These are phyloP conservation scores for Monochamus saltuarius DNA, from an alignment of 1,140 invertebrate genomes.

Conservation along the genomic window DNA sequence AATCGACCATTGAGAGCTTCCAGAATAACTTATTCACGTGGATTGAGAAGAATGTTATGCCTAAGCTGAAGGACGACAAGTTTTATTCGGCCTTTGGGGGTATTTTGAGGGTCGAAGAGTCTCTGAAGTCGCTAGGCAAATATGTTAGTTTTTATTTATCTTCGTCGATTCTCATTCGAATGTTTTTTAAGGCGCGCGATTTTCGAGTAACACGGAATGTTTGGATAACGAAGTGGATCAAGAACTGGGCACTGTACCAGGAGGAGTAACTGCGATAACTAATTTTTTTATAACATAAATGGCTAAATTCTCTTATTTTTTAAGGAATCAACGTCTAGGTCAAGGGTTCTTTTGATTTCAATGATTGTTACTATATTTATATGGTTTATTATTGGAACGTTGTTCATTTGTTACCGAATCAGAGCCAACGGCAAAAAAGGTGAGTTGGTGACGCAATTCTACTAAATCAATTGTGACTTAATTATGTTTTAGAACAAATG, in stretches of 20 bases:
- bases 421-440: conserved; percentile 14
- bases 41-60: conserved; percentile 58
- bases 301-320: background rate
- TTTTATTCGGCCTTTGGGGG: conserved; percentile 64
- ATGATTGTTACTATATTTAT: conserved; percentile 42
- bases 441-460: background rate
- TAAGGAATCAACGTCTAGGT: background rate
- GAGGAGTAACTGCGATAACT: background rate
- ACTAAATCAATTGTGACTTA: background rate
- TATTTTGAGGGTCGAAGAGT: conserved; percentile 57
- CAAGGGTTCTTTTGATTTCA: conserved; percentile 37
- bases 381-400: conserved; percentile 45
- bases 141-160: background rate
- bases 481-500: too few species aligned
- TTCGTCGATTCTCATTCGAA: too few species aligned
- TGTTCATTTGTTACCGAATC: conserved; percentile 46
- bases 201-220: conserved; percentile 1
- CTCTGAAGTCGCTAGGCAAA: conserved; percentile 55
- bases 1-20: conserved; percentile 53
- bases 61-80: conserved; percentile 59
- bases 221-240: conserved; percentile 22
- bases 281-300: too few species aligned
- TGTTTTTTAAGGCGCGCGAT: too few species aligned
- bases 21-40: conserved; percentile 59
- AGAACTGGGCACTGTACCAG: conserved; percentile 17